Evolutionary conservation across 1,140 invertebrate species (phyloP), one percentile per base, ranked within the genome.

Genomic region (Ephestia elutella): DNA sequence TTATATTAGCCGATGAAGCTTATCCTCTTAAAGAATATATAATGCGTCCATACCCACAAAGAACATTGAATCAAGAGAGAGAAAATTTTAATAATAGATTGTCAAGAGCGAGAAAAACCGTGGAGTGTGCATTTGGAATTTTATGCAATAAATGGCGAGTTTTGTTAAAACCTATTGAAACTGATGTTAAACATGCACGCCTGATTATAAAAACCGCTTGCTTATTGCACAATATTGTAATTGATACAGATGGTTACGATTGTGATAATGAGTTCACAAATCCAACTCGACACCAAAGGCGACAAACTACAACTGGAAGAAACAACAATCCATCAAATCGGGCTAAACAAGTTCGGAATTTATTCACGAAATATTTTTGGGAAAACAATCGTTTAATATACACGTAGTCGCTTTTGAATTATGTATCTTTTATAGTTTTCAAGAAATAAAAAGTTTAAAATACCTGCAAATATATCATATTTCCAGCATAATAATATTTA

Each of bases 21-120:
- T 66, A 63, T 60, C 57, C 62, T 44, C 49, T 70, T 5, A 62
- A 64, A 63, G 30, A 28, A 18, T 62, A 70, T 63, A 53, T 70
- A 48, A 67, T 67, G 60, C 56, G 60, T 50, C 65, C 65, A 50
- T 67, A 65, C 57, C 57, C 53, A 38, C 57, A 63, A 62, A 62
- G 57, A 54, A 55, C 38, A 50, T 57, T 64, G 30, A 62, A 62
- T 58, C 10, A 30, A 51, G 56, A 70, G 18, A 60, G 51, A 59
- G 62, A 66, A 53, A 44, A 56, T 59, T 62, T 64, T 60, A 68
- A 64, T 62, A 54, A 62, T 49, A 32, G 59, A 54, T 59, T 62
- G 38, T 61, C 62, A 49, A 51, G 59, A 35, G 62, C 56, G n/a
- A 56, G 59, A 60, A 59, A 57, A 48, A 49, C 32, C 32, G 38